Conservation (phyloP, 1,140 invertebrate genomes). For the Listronotus oregonensis region DNA sequence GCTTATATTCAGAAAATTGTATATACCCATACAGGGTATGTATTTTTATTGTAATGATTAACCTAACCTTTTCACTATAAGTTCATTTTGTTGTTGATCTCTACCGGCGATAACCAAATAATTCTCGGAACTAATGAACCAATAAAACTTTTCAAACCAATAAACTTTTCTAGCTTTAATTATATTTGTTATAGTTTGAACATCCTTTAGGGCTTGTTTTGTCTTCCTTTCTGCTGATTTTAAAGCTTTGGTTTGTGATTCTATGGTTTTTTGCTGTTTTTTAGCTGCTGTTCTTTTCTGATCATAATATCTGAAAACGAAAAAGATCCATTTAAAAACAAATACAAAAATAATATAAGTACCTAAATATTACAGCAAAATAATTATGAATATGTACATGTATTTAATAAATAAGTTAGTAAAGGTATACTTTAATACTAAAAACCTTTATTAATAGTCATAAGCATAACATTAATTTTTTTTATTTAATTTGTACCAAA, state of each 20-base stretch:
- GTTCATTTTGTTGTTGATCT: constrained; percentile 97
- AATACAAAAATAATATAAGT: too few species aligned
- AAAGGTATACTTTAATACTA: too few species aligned
- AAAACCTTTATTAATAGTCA: too few species aligned
- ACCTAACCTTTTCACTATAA: constrained; percentile 84
- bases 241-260: constrained; percentile 91
- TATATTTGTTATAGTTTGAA: constrained; percentile 90
- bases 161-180: constrained; percentile 89
- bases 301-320: constrained; percentile 80
- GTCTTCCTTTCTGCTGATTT: constrained; percentile 97
- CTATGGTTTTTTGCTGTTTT: constrained; percentile 96
- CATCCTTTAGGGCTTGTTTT: constrained; percentile 91
- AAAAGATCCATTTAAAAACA: not conserved
- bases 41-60: too few species aligned
- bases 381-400: too few species aligned
- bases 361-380: too few species aligned
- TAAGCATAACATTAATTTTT: too few species aligned
- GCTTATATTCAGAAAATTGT: too few species aligned
- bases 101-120: constrained; percentile 95
- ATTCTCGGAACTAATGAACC: constrained; percentile 99
- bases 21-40: too few species aligned
- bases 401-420: too few species aligned
- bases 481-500: too few species aligned
- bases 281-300: constrained; percentile 87
- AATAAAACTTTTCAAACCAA: constrained; percentile 99